Conservation (phyloP, 2,113 vertebrate species). For the Nesoenas mayeri region DNA sequence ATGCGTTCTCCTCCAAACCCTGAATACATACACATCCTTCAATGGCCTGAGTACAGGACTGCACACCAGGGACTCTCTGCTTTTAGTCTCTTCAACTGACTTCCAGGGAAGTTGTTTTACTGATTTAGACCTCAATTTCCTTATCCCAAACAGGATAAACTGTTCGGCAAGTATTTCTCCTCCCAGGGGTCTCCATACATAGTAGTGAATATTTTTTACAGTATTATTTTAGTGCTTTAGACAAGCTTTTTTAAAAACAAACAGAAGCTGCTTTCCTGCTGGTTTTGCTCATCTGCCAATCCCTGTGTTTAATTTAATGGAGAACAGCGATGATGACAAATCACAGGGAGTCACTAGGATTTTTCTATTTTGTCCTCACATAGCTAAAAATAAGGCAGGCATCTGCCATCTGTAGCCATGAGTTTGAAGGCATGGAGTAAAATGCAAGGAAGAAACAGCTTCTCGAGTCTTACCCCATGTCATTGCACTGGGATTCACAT, state of each 20-base stretch:
- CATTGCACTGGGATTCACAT: background rate
- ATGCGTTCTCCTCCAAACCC: background rate
- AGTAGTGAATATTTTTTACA: conserved; percentile 15
- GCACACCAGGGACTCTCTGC: background rate
- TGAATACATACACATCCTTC: background rate
- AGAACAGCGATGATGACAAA: conserved; percentile 43
- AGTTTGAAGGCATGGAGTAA: background rate
- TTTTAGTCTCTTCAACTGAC: background rate
- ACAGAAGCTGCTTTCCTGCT: conserved; percentile 57
- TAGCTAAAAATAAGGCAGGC: conserved; percentile 47
- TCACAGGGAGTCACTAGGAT: conserved; percentile 4
- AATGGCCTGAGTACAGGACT: background rate
- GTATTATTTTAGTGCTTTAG: conserved; percentile 31
- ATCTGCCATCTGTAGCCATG: conserved; percentile 6
- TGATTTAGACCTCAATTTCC: background rate
- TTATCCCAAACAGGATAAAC: conserved; percentile 15
- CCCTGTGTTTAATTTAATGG: conserved; percentile 50
- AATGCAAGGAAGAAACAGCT: background rate
- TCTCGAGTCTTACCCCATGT: background rate
- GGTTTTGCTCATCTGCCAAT: conserved; percentile 44
- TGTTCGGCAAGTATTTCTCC: background rate
- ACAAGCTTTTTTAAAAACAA: conserved; percentile 40
- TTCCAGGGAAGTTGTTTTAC: background rate
- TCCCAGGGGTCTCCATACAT: conserved; percentile 5
- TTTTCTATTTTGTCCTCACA: conserved; percentile 43